These are phyloP conservation scores for Caenorhabditis virilis DNA, from an alignment of 2,888 invertebrate species.

Conservation along the genomic window DNA sequence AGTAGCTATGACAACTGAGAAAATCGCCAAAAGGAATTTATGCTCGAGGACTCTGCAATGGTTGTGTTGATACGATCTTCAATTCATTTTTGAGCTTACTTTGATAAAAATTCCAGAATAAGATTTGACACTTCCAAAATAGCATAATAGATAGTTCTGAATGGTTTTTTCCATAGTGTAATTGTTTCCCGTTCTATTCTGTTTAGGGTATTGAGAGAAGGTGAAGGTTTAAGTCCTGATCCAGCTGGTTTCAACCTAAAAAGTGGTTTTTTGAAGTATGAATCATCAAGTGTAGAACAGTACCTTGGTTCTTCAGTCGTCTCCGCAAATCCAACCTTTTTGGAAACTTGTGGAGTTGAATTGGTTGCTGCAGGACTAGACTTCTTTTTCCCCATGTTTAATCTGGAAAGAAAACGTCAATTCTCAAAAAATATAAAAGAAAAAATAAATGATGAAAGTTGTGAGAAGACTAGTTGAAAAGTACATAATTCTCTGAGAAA, in stretches of 20 bases:
- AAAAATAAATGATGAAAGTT: too few relatives aligned
- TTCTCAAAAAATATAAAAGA: too few relatives aligned
- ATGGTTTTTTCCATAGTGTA: constrained; percentile 70
- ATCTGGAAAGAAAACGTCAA: too few relatives aligned
- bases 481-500: too few relatives aligned
- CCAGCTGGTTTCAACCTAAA: constrained; percentile 25
- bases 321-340: background rate
- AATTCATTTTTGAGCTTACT: constrained; percentile 17
- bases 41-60: constrained; percentile 67
- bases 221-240: constrained; percentile 50
- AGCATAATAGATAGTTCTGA: constrained; percentile 70
- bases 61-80: background rate
- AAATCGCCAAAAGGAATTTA: constrained; percentile 47
- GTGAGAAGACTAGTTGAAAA: too few relatives aligned
- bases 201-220: constrained; percentile 58
- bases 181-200: constrained; percentile 67
- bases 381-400: background rate
- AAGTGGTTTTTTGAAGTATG: background rate
- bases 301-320: background rate
- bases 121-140: constrained; percentile 66
- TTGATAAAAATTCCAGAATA: constrained; percentile 38
- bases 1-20: constrained; percentile 47
- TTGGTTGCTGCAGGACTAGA: background rate
- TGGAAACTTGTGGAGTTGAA: too few relatives aligned
- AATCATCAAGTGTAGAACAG: background rate